Percentiles rank a stretch among this genome's conserved stretches.
These are phyloP conservation scores for Sebastes wilsoni DNA, from an alignment of 2,797 vertebrate genomes.

Conservation along the genomic window DNA sequence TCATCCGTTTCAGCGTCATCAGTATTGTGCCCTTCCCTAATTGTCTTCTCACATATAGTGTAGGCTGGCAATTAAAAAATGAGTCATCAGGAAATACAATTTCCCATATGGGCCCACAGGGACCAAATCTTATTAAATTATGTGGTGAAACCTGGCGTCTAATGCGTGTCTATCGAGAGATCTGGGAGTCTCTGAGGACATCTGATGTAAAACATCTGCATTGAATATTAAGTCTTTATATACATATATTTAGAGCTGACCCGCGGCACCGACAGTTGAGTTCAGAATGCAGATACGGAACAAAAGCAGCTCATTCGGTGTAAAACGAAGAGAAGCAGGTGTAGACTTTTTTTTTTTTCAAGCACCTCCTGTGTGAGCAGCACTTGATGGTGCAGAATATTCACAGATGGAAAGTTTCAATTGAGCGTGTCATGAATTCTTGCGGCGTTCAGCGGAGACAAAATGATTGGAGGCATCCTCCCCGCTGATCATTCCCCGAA, in stretches of 20 bases:
- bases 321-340: neutral
- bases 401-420: constrained; percentile 30
- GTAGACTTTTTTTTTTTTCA: neutral
- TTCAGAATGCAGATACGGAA: neutral
- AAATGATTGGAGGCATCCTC: constrained; percentile 13
- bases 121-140: neutral
- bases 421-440: constrained; percentile 33
- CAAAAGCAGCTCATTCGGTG: neutral
- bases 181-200: neutral
- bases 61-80: constrained; percentile 17
- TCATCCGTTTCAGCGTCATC: neutral
- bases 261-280: neutral
- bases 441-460: neutral
- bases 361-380: constrained; percentile 8
- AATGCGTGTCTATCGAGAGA: constrained; percentile 1
- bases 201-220: constrained; percentile 8
- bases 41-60: neutral
- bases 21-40: neutral
- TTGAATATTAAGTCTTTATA: neutral
- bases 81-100: constrained; percentile 27
- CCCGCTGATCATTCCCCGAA: constrained; percentile 3
- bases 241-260: constrained; percentile 7
- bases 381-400: constrained; percentile 10
- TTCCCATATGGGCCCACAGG: neutral
- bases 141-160: neutral